Conservation (phyloP, 2,113 vertebrate species). For the Malurus alboscapulatus region DNA sequence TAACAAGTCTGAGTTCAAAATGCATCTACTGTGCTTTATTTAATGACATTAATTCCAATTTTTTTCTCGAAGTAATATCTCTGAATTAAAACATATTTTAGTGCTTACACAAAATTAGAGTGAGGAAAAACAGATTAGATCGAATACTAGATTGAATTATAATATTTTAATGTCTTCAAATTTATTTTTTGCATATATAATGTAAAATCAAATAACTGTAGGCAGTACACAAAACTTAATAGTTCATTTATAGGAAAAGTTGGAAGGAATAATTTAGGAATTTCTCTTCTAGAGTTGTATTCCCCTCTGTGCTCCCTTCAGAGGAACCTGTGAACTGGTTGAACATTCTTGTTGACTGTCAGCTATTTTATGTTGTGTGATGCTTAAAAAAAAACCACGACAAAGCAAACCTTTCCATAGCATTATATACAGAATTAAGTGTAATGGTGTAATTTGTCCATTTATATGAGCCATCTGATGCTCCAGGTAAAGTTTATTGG, state of each 20-base stretch:
- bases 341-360: not conserved
- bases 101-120: not conserved
- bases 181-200: not conserved
- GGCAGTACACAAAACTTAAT: not conserved
- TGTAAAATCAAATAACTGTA: not conserved
- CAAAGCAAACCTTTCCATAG: not conserved
- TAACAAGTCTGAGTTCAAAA: not conserved
- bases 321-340: not conserved
- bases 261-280: not conserved
- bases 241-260: not conserved
- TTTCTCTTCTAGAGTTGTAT: not conserved
- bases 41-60: not conserved
- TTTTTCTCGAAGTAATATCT: not conserved
- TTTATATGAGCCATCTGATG: not conserved
- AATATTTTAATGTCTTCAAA: not conserved
- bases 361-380: not conserved
- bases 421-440: not conserved
- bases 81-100: not conserved
- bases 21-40: not conserved
- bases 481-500: not conserved
- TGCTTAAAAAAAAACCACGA: not conserved
- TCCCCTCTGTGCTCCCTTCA: not conserved
- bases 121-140: not conserved
- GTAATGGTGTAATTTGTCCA: not conserved
- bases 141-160: not conserved